Percentiles rank a stretch among this genome's conserved stretches.
Evolutionary conservation across 2,797 vertebrate genomes (phyloP).

Genomic region (Karalla daura): DNA sequence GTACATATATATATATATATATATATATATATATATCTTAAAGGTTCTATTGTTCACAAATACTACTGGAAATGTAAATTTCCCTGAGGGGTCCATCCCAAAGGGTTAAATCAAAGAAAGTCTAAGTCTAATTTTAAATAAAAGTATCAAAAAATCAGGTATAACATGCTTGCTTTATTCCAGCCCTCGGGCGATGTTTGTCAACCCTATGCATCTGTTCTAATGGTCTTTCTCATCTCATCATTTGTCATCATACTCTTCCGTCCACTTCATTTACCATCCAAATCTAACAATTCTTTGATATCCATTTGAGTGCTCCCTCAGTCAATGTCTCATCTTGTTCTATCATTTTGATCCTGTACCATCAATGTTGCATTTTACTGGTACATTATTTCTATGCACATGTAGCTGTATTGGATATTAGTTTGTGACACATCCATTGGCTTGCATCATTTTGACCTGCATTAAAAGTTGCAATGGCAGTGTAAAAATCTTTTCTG

Average conservation of each 20-base stretch:
- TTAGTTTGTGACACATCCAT: neutral
- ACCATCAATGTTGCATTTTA: constrained; percentile 23
- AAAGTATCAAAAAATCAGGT: no score
- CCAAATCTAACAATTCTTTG: constrained; percentile 47
- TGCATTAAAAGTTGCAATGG: neutral
- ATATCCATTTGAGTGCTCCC: constrained; percentile 34
- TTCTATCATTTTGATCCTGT: constrained; percentile 21
- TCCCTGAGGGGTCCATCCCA: no score
- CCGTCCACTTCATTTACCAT: constrained; percentile 53
- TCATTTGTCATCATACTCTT: constrained; percentile 55
- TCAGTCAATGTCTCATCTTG: constrained; percentile 24
- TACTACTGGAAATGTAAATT: no score
- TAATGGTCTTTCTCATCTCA: constrained; percentile 48
- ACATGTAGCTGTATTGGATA: neutral
- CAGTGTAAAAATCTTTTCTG: neutral
- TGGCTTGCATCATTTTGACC: neutral
- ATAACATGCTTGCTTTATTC: neutral
- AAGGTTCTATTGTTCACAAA: no score
- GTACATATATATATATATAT: no score
- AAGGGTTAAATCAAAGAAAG: no score
- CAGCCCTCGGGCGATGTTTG: neutral
- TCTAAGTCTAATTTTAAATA: no score
- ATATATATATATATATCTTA: no score
- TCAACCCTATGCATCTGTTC: constrained; percentile 48
- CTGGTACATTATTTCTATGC: constrained; percentile 13